Conservation (phyloP, 2,113 vertebrate species). For the Ptyas mucosa region DNA sequence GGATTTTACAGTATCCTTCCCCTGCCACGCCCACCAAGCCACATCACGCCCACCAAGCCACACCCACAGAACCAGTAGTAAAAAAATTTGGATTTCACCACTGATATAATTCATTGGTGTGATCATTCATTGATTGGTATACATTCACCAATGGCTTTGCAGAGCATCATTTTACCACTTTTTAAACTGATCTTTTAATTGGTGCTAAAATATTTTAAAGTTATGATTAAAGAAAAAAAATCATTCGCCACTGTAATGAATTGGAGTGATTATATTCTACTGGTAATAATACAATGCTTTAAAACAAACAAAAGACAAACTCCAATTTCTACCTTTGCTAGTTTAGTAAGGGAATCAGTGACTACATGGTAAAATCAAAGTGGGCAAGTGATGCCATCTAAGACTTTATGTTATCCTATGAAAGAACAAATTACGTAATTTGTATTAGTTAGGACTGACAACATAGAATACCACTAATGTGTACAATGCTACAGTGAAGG, state of each 20-base stretch:
- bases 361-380: not conserved
- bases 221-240: not conserved
- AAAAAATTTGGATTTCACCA: too few species aligned
- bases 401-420: not conserved
- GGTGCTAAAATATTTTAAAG: not conserved
- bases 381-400: not conserved
- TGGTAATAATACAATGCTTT: not conserved
- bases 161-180: not conserved
- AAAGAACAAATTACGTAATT: not conserved
- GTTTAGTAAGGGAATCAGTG: not conserved
- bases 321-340: not conserved
- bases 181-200: not conserved
- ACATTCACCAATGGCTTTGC: not conserved
- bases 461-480: not conserved
- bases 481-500: not conserved
- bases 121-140: not conserved
- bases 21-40: too few species aligned
- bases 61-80: too few species aligned
- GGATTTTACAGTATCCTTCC: too few species aligned
- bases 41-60: too few species aligned
- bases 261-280: not conserved
- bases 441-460: not conserved
- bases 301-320: not conserved
- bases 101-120: too few species aligned
- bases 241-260: not conserved